These are phyloP conservation scores for Euschistus heros DNA, from an alignment of 1,140 invertebrate genomes.

Conservation along the genomic window DNA sequence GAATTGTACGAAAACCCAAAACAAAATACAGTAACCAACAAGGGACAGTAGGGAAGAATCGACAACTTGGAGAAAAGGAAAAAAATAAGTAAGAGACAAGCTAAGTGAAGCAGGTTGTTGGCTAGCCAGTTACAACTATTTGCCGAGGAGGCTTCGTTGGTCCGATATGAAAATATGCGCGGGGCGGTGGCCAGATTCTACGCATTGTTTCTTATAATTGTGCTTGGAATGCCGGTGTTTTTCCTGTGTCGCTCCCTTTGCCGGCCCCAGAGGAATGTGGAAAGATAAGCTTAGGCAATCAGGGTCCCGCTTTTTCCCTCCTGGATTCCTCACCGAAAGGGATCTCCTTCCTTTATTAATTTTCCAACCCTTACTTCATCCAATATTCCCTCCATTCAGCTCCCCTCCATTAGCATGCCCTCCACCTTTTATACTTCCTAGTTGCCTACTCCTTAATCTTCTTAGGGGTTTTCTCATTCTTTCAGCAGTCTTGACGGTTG, in stretches of 20 bases:
- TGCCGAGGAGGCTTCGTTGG: not conserved
- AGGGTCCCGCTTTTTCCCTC: constrained; percentile 3
- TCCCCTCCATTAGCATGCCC: constrained; percentile 8
- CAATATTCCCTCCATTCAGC: constrained; percentile 15
- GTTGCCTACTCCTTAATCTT: no score
- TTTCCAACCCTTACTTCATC: constrained; percentile 16
- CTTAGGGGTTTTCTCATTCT: no score
- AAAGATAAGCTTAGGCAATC: constrained; percentile 14
- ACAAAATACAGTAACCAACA: no score
- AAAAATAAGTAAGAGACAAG: not conserved
- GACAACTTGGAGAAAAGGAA: not conserved
- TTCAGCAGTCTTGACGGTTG: no score
- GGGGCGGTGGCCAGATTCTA: constrained; percentile 5
- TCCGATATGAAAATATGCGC: constrained; percentile 11
- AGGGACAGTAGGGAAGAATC: no score
- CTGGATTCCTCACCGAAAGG: constrained; percentile 10
- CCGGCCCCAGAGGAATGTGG: constrained; percentile 8
- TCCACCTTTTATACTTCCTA: not conserved
- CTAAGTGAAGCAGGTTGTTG: not conserved
- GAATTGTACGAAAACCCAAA: no score
- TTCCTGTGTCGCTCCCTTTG: constrained; percentile 10
- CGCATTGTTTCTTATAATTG: constrained; percentile 17
- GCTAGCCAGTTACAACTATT: not conserved
- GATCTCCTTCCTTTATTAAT: constrained; percentile 11
- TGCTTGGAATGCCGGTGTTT: constrained; percentile 8